Percentiles rank a stretch among this genome's conserved stretches.
Conservation (phyloP, 2,113 vertebrate genomes). For the Pterocles gutturalis region DNA sequence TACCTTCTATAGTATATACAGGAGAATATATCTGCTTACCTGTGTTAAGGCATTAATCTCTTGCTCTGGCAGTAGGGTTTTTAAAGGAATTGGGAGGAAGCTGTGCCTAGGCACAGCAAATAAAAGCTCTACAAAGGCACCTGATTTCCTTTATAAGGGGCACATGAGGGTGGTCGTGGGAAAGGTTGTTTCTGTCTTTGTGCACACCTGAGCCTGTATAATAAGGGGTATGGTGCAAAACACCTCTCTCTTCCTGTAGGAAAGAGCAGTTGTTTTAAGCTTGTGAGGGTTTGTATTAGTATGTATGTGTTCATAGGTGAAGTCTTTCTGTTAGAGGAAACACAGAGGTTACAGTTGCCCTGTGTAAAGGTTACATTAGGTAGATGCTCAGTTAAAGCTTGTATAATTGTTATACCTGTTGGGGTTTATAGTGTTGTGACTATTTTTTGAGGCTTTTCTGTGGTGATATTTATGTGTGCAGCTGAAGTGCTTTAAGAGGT, state of each 20-base stretch:
- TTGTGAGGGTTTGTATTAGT: background rate
- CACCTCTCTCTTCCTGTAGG: fast-evolving
- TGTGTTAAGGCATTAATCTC: background rate
- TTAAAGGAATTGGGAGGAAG: background rate
- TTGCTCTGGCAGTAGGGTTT: background rate
- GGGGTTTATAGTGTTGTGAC: background rate
- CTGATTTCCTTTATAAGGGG: background rate
- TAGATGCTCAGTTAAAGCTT: background rate
- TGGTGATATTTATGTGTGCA: fast-evolving
- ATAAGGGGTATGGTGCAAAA: fast-evolving
- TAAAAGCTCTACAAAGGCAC: background rate
- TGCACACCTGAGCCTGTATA: background rate
- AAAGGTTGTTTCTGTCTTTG: background rate
- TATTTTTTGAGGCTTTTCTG: background rate
- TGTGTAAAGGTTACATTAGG: background rate
- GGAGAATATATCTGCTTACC: background rate
- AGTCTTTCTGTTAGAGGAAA: background rate
- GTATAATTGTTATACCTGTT: background rate
- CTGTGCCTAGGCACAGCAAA: background rate
- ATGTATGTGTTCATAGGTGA: fast-evolving
- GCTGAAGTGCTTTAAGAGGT: background rate
- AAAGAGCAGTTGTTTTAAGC: background rate
- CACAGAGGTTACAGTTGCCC: background rate
- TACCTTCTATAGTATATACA: fast-evolving
- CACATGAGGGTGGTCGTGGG: background rate